phyloP scores from a whole-genome alignment of 2,888 invertebrate genomes.

The Cantharis flavilabris region DNA sequence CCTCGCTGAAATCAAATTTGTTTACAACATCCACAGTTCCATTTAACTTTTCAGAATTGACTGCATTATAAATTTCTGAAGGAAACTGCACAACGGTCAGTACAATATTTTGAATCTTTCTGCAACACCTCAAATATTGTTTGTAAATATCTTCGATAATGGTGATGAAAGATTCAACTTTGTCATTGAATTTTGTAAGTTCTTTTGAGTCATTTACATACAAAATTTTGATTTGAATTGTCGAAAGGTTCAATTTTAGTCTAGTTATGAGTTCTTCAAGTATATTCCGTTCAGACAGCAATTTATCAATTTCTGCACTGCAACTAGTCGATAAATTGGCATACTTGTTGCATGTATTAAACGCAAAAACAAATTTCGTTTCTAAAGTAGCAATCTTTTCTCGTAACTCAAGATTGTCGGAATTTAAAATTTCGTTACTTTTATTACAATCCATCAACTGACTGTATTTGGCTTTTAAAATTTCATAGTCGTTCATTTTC shows the following conservation, averaged over 20 bases:
- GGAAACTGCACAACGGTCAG: constrained; percentile 33
- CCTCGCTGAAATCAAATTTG: constrained; percentile 36
- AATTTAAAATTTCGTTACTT: not conserved
- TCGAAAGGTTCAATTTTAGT: constrained; percentile 31
- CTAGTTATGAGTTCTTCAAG: constrained; percentile 32
- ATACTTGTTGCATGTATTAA: constrained; percentile 33
- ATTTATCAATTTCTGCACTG: constrained; percentile 28
- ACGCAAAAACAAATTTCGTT: constrained; percentile 30
- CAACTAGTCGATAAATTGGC: constrained; percentile 25
- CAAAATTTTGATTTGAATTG: constrained; percentile 32
- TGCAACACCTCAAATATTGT: constrained; percentile 38
- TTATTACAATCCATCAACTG: not conserved
- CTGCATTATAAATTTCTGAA: constrained; percentile 32
- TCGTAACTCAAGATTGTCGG: constrained; percentile 18
- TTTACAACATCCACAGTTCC: constrained; percentile 37
- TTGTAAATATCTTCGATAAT: constrained; percentile 43
- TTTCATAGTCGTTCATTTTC: not conserved
- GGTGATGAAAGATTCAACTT: constrained; percentile 37
- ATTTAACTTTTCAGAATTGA: constrained; percentile 33
- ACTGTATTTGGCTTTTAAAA: constrained; percentile 6
- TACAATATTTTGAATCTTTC: constrained; percentile 35
- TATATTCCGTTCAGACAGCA: constrained; percentile 31
- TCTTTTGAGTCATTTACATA: constrained; percentile 31
- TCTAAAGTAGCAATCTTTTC: constrained; percentile 35
- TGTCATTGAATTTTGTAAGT: constrained; percentile 35